A percentile compares a stretch with the other conserved stretches of the same genome.
Evolutionary conservation across 2,888 invertebrate species (phyloP).

Genomic region (Drosophila nr. perissopoda): DNA sequence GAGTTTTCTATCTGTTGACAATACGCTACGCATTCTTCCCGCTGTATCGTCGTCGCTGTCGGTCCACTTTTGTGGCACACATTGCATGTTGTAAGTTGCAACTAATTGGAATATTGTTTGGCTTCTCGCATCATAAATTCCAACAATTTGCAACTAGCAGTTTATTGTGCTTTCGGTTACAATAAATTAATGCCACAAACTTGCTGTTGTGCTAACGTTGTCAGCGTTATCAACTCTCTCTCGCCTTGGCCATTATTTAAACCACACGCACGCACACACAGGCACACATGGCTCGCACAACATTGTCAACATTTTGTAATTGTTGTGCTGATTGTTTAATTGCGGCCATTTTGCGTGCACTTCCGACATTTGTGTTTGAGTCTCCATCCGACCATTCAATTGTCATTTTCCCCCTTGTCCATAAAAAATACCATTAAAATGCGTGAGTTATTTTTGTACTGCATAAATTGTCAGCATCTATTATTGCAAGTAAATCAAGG

Average conservation of each 20-base stretch:
- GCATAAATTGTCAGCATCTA: background rate
- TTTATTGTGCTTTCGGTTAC: conserved; percentile 68
- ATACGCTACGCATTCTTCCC: background rate
- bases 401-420: conserved; percentile 4
- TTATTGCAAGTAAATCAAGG: background rate
- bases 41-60: background rate
- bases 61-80: background rate
- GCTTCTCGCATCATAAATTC: conserved; percentile 53
- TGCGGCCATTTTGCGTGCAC: conserved; percentile 77
- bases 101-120: conserved; percentile 53
- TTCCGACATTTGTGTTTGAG: conserved; percentile 48
- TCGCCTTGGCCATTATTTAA: conserved; percentile 12
- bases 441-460: background rate
- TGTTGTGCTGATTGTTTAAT: conserved; percentile 80
- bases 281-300: conserved; percentile 11
- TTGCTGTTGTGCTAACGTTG: conserved; percentile 68
- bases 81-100: conserved; percentile 32
- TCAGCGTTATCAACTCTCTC: conserved; percentile 68
- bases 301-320: conserved; percentile 66
- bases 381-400: conserved; percentile 31
- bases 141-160: conserved; percentile 42
- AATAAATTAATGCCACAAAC: conserved; percentile 75
- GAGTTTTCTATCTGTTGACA: conserved; percentile 52
- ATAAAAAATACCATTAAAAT: conserved; percentile 9
- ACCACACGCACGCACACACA: background rate